These are phyloP conservation scores for Mesoclemmys tuberculata DNA, from an alignment of 2,113 vertebrate species.

Conservation along the genomic window DNA sequence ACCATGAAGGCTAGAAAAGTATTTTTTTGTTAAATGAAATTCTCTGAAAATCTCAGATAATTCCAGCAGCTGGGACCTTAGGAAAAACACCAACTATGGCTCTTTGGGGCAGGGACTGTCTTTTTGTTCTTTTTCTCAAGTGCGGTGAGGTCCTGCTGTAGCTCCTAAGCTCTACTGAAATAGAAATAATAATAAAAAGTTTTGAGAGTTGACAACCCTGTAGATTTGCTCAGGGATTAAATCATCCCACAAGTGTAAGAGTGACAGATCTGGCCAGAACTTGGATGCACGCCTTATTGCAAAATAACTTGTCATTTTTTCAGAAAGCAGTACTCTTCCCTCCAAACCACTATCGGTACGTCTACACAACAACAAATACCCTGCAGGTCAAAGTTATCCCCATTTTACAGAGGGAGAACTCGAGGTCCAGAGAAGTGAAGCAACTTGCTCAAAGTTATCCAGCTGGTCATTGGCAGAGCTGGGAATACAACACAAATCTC, in stretches of 20 bases:
- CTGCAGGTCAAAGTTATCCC: fast-evolving
- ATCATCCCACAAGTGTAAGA: neutral
- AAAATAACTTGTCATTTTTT: neutral
- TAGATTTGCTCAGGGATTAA: neutral
- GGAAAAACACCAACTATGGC: neutral
- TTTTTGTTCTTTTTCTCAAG: neutral
- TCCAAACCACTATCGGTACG: neutral
- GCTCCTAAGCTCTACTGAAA: neutral
- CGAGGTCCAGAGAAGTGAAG: neutral
- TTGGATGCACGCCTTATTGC: neutral
- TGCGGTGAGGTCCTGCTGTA: neutral
- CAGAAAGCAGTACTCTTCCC: neutral
- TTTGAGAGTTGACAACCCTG: neutral
- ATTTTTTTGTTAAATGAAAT: neutral
- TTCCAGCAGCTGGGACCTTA: neutral
- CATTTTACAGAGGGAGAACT: neutral
- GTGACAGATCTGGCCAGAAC: neutral
- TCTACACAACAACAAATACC: neutral
- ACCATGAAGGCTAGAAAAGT: neutral
- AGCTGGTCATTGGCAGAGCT: neutral
- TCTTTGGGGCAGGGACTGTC: neutral
- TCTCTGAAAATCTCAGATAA: neutral
- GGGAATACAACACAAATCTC: fast-evolving
- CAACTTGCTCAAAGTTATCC: neutral
- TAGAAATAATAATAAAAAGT: neutral